Evolutionary conservation across 92 coral and sea anemone species (phyloP).

Genomic region (Parazoanthus atlanticus): DNA sequence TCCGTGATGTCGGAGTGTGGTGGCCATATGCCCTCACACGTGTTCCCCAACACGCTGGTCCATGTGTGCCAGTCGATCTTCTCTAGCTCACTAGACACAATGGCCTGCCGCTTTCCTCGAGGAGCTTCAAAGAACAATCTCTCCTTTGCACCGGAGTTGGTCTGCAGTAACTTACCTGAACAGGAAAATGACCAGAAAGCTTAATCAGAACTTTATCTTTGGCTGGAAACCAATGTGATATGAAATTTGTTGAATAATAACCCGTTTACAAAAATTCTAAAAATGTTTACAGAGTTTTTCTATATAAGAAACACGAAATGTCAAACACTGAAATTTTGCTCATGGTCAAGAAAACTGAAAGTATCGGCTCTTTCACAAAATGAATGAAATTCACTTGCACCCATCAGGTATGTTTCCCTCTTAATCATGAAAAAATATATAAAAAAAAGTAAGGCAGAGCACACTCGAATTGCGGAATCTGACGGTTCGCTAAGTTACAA

Average conservation of each 20-base stretch:
- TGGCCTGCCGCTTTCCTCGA: conserved; percentile 93
- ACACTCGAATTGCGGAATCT: no score
- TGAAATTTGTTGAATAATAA: background rate
- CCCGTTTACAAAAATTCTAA: no score
- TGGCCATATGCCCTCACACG: conserved; percentile 95
- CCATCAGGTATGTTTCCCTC: no score
- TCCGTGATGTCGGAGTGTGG: conserved; percentile 97
- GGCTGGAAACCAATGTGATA: background rate
- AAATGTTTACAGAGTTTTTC: no score
- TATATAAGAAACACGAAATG: no score
- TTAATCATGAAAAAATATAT: no score
- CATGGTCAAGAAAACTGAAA: no score
- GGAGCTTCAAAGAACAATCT: conserved; percentile 98
- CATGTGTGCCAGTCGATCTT: conserved; percentile 94
- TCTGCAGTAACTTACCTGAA: conserved; percentile 90
- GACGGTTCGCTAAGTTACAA: no score
- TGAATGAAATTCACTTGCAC: no score
- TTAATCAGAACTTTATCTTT: background rate
- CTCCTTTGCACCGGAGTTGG: conserved; percentile 98
- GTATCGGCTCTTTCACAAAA: no score
- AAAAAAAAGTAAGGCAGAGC: no score
- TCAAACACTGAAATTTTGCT: no score
- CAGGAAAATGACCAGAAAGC: background rate
- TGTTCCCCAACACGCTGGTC: conserved; percentile 92
- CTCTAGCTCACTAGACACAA: conserved; percentile 71